Base-by-base conservation (phyloP, 2,888 invertebrate genomes). In the Zonitis immaculata region DNA sequence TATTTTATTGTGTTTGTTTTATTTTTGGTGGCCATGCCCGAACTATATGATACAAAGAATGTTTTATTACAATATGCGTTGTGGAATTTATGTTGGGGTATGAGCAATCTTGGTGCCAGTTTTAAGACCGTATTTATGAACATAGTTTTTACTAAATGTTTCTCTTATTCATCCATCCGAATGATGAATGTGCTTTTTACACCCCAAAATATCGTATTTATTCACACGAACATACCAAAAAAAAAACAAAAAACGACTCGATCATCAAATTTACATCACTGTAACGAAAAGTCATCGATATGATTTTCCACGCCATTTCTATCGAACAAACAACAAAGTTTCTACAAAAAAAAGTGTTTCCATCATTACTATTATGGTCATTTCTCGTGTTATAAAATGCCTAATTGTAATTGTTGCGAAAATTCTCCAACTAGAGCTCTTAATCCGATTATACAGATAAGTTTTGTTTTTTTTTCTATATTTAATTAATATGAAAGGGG, bases 1-100 rank as follows among this genome's bases (percentile, higher is more conserved):
- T 60, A 60, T 61, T 64, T 64, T 63, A 60, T 61, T 61, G 60
- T 58, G 18, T 56, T 58, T 61, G 44, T n/a, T n/a, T n/a, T 59
- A 49, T 55, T 48, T 52, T 56, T 53, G 35, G 50, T 44, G 49
- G 47, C 26, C 28, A 52, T 52, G 47, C n/a, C 52, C 20, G 18
- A 39, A 9, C 20, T 39, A 39, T n/a, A n/a, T n/a, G n/a, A n/a
- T n/a, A n/a, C n/a, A n/a, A 20, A 20, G 56, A 46, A 51, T 22
- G 51, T 57, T 57, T 57, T 57, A 57, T 57, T 57, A 53, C 57
- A 57, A 57, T 54, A 57, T 57, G 57, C 57, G 54, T 53, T 57
- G 42, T 30, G 42, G 48, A 57, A 57, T 57, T 57, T 57, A 57
- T 51, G 51, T 22, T 11, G n/a, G 39, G 46, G 42, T 51, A 49